phyloP scores from a whole-genome alignment of 1,140 invertebrate species.

The Drosophila tristis region DNA sequence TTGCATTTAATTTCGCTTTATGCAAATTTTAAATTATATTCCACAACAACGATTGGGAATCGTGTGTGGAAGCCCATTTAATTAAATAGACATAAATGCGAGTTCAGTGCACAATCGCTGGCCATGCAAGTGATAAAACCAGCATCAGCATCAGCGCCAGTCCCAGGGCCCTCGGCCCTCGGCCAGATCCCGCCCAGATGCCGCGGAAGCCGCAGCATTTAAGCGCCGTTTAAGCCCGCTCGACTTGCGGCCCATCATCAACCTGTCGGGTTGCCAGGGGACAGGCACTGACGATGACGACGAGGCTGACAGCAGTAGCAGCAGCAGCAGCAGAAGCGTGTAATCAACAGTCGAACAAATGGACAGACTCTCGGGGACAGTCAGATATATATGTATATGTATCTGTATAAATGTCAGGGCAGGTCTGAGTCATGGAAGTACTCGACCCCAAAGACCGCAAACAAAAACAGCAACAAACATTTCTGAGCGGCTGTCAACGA shows the following conservation, averaged over 20 bases:
- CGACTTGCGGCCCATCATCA: constrained; percentile 29
- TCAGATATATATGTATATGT: no score
- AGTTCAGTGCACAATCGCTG: constrained; percentile 27
- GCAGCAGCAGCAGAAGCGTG: constrained; percentile 2
- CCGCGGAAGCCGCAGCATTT: constrained; percentile 43
- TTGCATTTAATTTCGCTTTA: constrained; percentile 66
- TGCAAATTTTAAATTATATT: constrained; percentile 63
- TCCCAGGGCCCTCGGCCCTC: neutral
- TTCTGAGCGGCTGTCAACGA: neutral
- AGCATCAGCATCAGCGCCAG: neutral
- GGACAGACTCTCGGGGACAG: neutral
- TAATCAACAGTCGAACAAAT: constrained; percentile 42
- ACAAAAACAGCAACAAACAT: constrained; percentile 8
- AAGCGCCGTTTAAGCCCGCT: constrained; percentile 40
- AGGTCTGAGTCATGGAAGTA: constrained; percentile 1
- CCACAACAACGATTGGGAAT: constrained; percentile 13
- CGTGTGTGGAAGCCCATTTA: constrained; percentile 29
- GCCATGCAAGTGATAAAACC: constrained; percentile 12
- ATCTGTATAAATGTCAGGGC: neutral
- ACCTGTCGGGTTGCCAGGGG: constrained; percentile 34
- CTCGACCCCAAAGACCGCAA: constrained; percentile 12
- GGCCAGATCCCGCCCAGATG: constrained; percentile 11
- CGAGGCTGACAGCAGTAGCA: neutral
- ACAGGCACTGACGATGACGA: constrained; percentile 1
- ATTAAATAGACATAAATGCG: constrained; percentile 61